These are phyloP conservation scores for Drosophila orosa DNA, from an alignment of 1,140 invertebrate species.

Conservation along the genomic window DNA sequence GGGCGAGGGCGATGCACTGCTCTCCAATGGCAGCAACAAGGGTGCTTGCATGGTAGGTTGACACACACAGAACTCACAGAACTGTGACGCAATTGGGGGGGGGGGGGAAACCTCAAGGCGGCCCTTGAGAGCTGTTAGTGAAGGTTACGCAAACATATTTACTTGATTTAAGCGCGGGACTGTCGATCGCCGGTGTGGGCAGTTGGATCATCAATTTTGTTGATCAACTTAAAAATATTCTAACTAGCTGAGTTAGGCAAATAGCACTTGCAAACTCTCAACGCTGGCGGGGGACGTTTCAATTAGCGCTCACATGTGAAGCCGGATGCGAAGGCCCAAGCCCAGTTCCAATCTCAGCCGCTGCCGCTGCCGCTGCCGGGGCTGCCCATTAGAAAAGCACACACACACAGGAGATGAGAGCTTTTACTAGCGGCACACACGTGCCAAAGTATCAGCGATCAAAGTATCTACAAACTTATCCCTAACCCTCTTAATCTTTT, in stretches of 20 bases:
- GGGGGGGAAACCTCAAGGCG: constrained; percentile 42
- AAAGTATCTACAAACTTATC: too few relatives aligned
- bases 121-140: constrained; percentile 62
- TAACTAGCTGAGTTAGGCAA: constrained; percentile 78
- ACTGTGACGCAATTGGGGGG: constrained; percentile 9
- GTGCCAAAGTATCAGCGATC: constrained; percentile 17
- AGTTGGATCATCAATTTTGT: constrained; percentile 50
- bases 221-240: constrained; percentile 81
- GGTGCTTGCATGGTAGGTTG: constrained; percentile 80
- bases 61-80: not conserved
- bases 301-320: constrained; percentile 77
- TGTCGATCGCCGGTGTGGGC: constrained; percentile 8
- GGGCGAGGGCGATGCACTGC: constrained; percentile 43
- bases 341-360: constrained; percentile 28
- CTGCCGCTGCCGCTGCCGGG: constrained; percentile 24
- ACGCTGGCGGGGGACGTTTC: constrained; percentile 70
- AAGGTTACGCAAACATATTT: constrained; percentile 50
- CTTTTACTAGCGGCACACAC: constrained; percentile 39
- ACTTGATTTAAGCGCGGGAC: constrained; percentile 1
- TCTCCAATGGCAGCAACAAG: constrained; percentile 70
- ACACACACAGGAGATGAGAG: constrained; percentile 55
- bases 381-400: constrained; percentile 54
- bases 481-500: too few relatives aligned
- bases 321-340: constrained; percentile 74
- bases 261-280: constrained; percentile 67